phyloP scores from a whole-genome alignment of 2,888 invertebrate genomes.

The Abrostola tripartita region DNA sequence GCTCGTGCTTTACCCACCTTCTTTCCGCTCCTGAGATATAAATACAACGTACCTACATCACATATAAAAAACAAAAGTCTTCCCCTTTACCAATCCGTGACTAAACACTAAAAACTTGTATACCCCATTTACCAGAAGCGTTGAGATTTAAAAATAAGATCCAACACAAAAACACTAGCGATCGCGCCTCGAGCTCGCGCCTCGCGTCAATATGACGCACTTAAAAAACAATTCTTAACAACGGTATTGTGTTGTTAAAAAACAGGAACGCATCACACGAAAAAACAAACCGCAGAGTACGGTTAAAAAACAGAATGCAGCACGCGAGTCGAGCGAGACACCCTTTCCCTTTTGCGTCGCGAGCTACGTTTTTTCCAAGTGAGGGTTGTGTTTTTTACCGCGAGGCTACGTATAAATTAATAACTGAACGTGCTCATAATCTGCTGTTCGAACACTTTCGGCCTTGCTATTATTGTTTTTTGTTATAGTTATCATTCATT shows the following conservation, averaged over 20 bases:
- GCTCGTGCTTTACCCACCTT: constrained; percentile 73
- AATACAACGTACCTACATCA: constrained; percentile 64
- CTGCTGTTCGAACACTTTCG: constrained; percentile 87
- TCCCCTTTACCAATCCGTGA: constrained; percentile 82
- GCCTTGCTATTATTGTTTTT: constrained; percentile 79
- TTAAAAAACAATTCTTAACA: constrained; percentile 85
- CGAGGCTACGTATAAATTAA: constrained; percentile 87
- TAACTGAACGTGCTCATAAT: constrained; percentile 88
- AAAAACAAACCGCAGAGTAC: constrained; percentile 87
- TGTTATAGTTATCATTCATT: constrained; percentile 78
- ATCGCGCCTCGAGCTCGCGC: constrained; percentile 79
- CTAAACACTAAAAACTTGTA: constrained; percentile 79
- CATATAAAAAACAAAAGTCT: constrained; percentile 72
- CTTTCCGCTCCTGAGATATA: constrained; percentile 69
- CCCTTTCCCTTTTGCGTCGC: constrained; percentile 88
- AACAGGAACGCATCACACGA: constrained; percentile 83
- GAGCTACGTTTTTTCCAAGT: constrained; percentile 83
- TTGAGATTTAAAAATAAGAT: constrained; percentile 84
- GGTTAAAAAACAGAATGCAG: constrained; percentile 87
- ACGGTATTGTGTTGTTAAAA: constrained; percentile 87
- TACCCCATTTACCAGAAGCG: constrained; percentile 78
- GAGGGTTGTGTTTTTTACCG: constrained; percentile 85
- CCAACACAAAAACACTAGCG: constrained; percentile 76
- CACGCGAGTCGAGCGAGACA: constrained; percentile 84
- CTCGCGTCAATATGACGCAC: constrained; percentile 84